A percentile compares a stretch with the other conserved stretches of the same genome.
These are phyloP conservation scores for Malurus cyaneus DNA, from an alignment of 2,113 vertebrate species.

Conservation along the genomic window DNA sequence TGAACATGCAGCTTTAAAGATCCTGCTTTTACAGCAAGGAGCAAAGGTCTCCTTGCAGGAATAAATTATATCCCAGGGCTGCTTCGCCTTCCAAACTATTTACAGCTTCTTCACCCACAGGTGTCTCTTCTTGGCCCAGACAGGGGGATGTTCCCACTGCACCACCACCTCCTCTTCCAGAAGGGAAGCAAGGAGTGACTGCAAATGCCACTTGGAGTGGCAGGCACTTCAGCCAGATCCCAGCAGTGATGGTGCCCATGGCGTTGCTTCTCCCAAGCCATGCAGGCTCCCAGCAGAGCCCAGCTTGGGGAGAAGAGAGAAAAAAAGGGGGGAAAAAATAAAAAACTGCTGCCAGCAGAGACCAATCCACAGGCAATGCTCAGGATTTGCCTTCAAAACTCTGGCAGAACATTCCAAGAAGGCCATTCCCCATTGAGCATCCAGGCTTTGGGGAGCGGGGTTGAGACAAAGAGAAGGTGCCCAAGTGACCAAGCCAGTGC, in stretches of 20 bases:
- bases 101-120: not conserved
- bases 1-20: not conserved
- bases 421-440: not conserved
- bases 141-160: not conserved
- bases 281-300: not conserved
- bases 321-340: not conserved
- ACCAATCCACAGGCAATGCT: not conserved
- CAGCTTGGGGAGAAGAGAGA: not conserved
- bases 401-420: not conserved
- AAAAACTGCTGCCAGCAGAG: not conserved
- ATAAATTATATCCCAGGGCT: not conserved
- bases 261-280: not conserved
- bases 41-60: not conserved
- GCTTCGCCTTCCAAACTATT: slow-evolving; percentile 27
- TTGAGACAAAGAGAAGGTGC: not conserved
- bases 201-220: not conserved
- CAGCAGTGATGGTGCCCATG: not conserved
- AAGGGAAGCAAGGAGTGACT: not conserved
- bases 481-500: not conserved
- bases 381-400: not conserved
- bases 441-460: not conserved
- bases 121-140: not conserved
- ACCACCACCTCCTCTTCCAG: not conserved
- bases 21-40: not conserved
- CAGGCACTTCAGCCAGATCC: slow-evolving; percentile 45